These are phyloP conservation scores for Druon quercuslanigerum DNA, from an alignment of 1,140 invertebrate genomes.

Conservation along the genomic window DNA sequence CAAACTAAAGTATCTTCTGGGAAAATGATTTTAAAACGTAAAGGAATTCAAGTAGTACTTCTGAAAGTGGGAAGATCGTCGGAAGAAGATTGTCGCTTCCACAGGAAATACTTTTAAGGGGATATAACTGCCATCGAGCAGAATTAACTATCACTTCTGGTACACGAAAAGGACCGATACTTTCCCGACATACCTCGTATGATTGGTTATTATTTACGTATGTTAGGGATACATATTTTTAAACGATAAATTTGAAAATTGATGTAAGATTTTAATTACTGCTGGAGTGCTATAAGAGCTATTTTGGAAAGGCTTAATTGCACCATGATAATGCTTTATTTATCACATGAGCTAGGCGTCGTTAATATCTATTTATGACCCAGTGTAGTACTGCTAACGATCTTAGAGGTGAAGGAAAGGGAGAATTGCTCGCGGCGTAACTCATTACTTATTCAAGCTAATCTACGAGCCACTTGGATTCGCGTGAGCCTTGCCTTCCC, in stretches of 20 bases:
- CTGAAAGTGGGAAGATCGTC: too few relatives aligned
- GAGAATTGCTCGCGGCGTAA: conserved; percentile 49
- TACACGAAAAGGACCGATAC: too few relatives aligned
- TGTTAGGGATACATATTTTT: not conserved
- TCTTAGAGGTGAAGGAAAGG: conserved; percentile 47
- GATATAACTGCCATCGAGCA: too few relatives aligned
- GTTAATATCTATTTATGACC: conserved; percentile 26
- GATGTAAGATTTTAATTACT: not conserved
- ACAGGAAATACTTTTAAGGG: too few relatives aligned
- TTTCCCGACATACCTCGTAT: too few relatives aligned
- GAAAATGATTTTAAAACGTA: too few relatives aligned
- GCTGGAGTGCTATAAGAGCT: not conserved
- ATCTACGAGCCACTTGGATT: conserved; percentile 51
- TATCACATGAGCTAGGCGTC: conserved; percentile 18
- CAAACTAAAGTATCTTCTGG: too few relatives aligned
- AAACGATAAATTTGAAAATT: not conserved
- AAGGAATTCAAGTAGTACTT: too few relatives aligned
- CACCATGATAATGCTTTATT: conserved; percentile 20
- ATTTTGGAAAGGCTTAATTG: conserved; percentile 7
- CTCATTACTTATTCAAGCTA: conserved; percentile 59
- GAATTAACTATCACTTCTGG: too few relatives aligned
- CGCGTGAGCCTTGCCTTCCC: conserved; percentile 1
- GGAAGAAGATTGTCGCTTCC: too few relatives aligned
- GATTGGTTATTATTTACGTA: too few relatives aligned
- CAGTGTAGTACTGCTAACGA: conserved; percentile 40